phyloP scores from a whole-genome alignment of 2,797 vertebrate genomes.

The Lepidocolaptes lacrymiger region DNA sequence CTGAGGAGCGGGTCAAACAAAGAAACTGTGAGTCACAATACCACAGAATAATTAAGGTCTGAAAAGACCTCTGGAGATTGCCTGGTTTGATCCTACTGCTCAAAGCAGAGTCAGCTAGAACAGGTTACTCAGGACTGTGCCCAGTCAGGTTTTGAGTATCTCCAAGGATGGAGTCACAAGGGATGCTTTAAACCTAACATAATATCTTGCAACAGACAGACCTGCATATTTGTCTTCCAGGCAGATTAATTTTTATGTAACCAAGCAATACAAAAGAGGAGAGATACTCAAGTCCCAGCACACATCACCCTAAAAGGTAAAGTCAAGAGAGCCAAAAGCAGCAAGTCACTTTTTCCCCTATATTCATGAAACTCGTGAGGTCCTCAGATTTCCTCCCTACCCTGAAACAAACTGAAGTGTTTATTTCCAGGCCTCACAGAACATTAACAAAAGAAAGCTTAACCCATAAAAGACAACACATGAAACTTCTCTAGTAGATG shows the following conservation, averaged over 20 bases:
- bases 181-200: not conserved
- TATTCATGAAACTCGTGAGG: not conserved
- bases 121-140: not conserved
- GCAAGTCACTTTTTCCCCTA: conserved; percentile 23
- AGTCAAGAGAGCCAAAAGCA: conserved; percentile 5
- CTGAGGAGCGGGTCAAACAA: not conserved
- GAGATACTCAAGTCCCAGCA: not conserved
- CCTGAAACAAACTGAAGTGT: not conserved
- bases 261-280: not conserved
- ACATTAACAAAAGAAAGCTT: not conserved
- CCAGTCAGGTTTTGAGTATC: not conserved
- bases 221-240: conserved; percentile 23
- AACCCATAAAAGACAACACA: not conserved
- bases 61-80: not conserved
- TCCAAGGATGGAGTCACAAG: not conserved
- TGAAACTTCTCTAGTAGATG: not conserved
- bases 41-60: not conserved
- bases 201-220: conserved; percentile 15
- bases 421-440: not conserved
- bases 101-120: not conserved
- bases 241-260: conserved; percentile 25
- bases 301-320: conserved; percentile 37
- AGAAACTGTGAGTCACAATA: not conserved
- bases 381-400: conserved; percentile 6
- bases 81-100: not conserved